Conservation (phyloP, 2,797 vertebrate species). For the Sus cebifrons region DNA sequence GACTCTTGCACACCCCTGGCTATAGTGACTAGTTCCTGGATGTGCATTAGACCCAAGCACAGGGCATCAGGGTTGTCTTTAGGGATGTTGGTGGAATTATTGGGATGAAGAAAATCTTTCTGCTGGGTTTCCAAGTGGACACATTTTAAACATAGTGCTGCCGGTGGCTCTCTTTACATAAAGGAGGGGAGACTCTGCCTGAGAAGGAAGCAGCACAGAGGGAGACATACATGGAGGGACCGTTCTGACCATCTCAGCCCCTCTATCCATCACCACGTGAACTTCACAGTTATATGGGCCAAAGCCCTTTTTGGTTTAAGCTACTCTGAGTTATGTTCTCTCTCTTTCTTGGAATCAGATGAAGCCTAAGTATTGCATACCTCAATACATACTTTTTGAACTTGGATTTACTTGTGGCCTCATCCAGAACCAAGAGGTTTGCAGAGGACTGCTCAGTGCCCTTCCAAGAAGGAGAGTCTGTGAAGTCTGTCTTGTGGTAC, state of each 20-base stretch:
- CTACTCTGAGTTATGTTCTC: background rate
- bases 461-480: background rate
- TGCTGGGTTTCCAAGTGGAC: background rate
- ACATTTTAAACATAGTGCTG: background rate
- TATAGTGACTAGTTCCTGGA: background rate
- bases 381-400: background rate
- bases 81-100: background rate
- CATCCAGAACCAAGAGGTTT: background rate
- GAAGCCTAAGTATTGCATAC: background rate
- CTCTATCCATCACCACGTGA: background rate
- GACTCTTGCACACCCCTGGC: background rate
- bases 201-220: background rate
- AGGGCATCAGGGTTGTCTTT: background rate
- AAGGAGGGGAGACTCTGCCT: background rate
- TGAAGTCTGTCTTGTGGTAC: background rate
- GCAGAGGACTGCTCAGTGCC: background rate
- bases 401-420: background rate
- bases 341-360: constrained; percentile 3
- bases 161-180: background rate
- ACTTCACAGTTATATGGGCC: background rate
- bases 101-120: background rate
- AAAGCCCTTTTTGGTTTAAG: background rate
- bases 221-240: background rate
- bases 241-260: background rate
- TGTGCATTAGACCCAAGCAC: background rate